Base-by-base conservation (phyloP, 2,888 invertebrate species). In the Eulithis prunata region DNA sequence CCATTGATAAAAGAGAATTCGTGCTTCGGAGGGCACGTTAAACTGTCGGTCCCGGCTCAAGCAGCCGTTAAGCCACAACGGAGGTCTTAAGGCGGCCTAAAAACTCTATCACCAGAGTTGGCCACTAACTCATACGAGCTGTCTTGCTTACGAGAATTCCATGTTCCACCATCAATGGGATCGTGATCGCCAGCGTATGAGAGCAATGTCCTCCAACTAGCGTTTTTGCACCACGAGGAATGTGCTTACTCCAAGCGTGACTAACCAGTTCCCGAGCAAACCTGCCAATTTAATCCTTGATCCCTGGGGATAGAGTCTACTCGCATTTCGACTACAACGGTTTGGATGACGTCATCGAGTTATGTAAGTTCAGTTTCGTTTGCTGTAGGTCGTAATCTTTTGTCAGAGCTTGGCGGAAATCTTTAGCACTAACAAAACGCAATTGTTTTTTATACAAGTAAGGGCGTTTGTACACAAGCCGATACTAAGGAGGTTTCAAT, bases 331-430 rank as follows among this genome's bases (percentile, higher is more conserved):
- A 10, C 10, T n/a, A n/a, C 45, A 61, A 61, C 55, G 54, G 61
- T 55, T 6, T 14, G 2, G 51, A 12, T 53, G 60, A 53, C 53
- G 60, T 59, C 59, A 59, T 4, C 52, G 13, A 46, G 60, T 53
- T 60, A 60, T 14, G 53, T 53, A 46, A 60, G 60, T 60, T 60
- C 45, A 53, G 59, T 64, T 60, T 54, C 55, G 57, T 60, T 69
- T 67, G 64, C 71, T 46, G 62, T 68, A 52, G 68, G 70, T 60
- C 53, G 60, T 45, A 70, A 64, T 71, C n/a, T n/a, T 6, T 8
- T 49, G 53, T 53, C 14, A 21, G 1, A 47, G 4, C 4, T 49
- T 4, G 10, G 3, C 49, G 49, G 21, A 21, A 49, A 49, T 21
- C 8, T 21, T 49, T 41, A 10, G 41, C 41, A 10, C 41, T 41